Evolutionary conservation across 2,888 invertebrate genomes (phyloP), one percentile per base, ranked within the genome.

Genomic region (Nycteola revayana): DNA sequence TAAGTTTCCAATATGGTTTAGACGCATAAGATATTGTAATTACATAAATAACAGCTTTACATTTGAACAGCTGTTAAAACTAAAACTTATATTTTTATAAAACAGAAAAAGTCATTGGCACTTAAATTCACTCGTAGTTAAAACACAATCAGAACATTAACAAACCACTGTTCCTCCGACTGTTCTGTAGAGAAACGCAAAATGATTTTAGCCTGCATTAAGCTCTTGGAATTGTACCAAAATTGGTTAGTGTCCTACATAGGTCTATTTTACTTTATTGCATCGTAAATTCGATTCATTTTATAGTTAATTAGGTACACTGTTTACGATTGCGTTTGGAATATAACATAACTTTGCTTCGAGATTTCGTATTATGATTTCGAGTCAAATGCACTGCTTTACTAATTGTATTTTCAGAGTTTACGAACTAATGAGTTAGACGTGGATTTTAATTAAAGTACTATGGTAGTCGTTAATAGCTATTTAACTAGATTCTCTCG

Each of bases 171-270:
- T 42, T 29, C 22, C 35, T 33, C 10, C 32, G 40, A 50, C 45
- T 41, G 32, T 42, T 25, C 27, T 33, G 32, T 50, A 41, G 40
- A 48, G 39, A 49, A 49, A 36, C 23, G 35, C 32, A 35, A 52
- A 54, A 58, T 58, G 28, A 49, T 58, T 51, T 43, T 32, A 49
- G 38, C 32, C 32, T 28, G 38, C 41, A 41, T 28, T 28, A 33
- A 32, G 45, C 47, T 49, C 40, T 65, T 67, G 67, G 65, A 67
- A 56, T 49, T 52, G 51, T 55, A 62, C 64, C 65, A 66, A 65
- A 64, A 70, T 43, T 58, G 52, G 46, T 55, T 50, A 44, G 30
- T 53, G 49, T 44, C 42, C 52, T 55, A 53, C 44, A 49, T 58
- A 54, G 39, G 46, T 49, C 53, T 54, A 48, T 59, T 60, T 62